Evolutionary conservation across 2,113 vertebrate genomes (phyloP), one percentile per base, ranked within the genome.

Genomic region (Sorex fumeus): DNA sequence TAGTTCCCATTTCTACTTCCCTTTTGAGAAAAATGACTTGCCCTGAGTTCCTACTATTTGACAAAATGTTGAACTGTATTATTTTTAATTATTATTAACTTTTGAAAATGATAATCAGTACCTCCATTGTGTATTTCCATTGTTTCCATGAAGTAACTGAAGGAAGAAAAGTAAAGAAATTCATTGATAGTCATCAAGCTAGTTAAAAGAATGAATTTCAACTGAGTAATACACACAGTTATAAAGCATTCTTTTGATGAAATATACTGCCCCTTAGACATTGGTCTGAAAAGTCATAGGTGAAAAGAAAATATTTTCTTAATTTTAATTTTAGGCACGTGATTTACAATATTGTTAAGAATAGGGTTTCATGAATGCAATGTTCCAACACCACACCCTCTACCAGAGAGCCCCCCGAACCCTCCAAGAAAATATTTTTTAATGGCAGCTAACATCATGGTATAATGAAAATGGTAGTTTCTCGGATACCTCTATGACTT

Each of bases 231-330:
- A 3, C 36, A 15, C 1, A 25, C 1, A 83, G 76, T 28, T 50
- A 72, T 34, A 40, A 86, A 95, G 40, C 57, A 27, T 43, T 70
- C 10, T 50, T 89, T 87, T 45, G 71, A 25, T 60, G 23, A 87
- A 4, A 45, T 34, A 34, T 69, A 28, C 12, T 25, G 30, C 40
- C 45, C 74, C 57, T 69, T 28, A 30, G 9, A 13, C 27, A 78
- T 23, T 90, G 47, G 30, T 43, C 43, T 72, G 43, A 36, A 82
- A 57, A 30, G 47, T 69, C 82, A 57, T 83, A 60, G 27, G n/a
- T 72, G 75, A 74, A 90, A 75, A 87, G 18, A 60, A 78, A 89
- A 86, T 82, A 60, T 85, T 88, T 21, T 87, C 15, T 84, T 50
- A 50, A 60, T 60, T 60, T 60, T 60, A 6, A 19, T 60, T 60